A percentile compares a stretch with the other conserved stretches of the same genome.
phyloP scores from a whole-genome alignment of 2,888 invertebrate species.

The Leucophenga maculata region DNA sequence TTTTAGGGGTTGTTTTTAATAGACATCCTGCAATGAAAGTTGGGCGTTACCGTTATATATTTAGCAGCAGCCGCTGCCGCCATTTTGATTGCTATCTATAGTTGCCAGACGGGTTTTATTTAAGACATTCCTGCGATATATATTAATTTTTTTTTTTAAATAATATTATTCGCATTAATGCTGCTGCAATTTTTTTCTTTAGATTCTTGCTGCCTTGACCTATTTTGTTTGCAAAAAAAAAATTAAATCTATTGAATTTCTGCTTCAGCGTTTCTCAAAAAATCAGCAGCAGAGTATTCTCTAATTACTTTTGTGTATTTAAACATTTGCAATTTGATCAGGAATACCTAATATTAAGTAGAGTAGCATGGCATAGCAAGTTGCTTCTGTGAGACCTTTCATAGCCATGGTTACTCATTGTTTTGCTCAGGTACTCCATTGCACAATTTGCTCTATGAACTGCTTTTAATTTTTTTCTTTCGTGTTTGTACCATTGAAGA shows the following conservation, averaged over 20 bases:
- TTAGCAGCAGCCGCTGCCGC: constrained; percentile 58
- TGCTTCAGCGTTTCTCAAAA: constrained; percentile 11
- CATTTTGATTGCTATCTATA: constrained; percentile 53
- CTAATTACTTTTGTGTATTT: constrained; percentile 14
- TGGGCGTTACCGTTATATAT: constrained; percentile 43
- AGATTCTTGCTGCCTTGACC: constrained; percentile 42
- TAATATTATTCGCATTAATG: not conserved
- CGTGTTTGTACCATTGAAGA: not conserved
- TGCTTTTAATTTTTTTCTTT: not conserved
- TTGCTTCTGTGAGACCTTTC: constrained; percentile 17
- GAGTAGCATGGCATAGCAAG: not conserved
- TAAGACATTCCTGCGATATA: not conserved
- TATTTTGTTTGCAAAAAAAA: constrained; percentile 36
- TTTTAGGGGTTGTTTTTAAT: constrained; percentile 54
- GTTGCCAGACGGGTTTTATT: not conserved
- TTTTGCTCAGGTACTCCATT: constrained; percentile 1
- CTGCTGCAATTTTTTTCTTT: constrained; percentile 11
- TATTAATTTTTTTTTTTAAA: constrained; percentile 8
- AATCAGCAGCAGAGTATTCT: not conserved
- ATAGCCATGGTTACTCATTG: constrained; percentile 14
- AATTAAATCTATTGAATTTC: constrained; percentile 19
- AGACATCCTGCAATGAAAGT: constrained; percentile 17
- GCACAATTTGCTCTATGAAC: constrained; percentile 14
- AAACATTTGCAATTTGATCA: constrained; percentile 15
- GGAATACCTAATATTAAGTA: not conserved